Evolutionary conservation across 2,888 invertebrate species (phyloP).

Genomic region (Hydroisotoma schaefferi): DNA sequence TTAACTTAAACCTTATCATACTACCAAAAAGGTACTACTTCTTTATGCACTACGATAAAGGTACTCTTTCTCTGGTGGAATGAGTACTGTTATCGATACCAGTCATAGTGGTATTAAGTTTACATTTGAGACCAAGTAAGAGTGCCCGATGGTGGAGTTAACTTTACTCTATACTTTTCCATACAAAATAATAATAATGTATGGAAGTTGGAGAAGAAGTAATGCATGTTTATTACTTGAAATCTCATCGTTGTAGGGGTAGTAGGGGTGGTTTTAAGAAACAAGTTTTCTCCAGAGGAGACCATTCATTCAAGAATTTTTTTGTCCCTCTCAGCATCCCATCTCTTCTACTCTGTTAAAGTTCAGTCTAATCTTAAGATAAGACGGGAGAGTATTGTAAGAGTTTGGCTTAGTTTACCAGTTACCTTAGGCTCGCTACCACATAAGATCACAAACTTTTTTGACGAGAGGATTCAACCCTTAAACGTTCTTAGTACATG

Average conservation of each 20-base stretch:
- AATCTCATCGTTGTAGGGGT: not conserved
- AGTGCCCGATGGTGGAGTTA: not conserved
- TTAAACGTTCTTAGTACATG: too few relatives aligned
- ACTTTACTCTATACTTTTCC: not conserved
- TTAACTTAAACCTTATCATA: too few relatives aligned
- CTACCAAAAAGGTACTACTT: too few relatives aligned
- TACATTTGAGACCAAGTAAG: too few relatives aligned
- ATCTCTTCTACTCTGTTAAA: too few relatives aligned
- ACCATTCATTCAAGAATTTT: conserved; percentile 43
- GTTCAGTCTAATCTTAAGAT: conserved; percentile 8
- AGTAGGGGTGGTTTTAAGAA: conserved; percentile 17
- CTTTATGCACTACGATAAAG: too few relatives aligned
- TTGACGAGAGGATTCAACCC: too few relatives aligned
- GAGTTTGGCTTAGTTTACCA: conserved; percentile 1
- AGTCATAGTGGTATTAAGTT: too few relatives aligned
- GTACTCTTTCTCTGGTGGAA: too few relatives aligned
- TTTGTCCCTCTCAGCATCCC: conserved; percentile 16
- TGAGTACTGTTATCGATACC: too few relatives aligned
- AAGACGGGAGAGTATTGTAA: conserved; percentile 9
- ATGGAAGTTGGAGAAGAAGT: not conserved
- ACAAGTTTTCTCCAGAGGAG: conserved; percentile 44
- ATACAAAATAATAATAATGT: not conserved
- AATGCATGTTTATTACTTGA: not conserved
- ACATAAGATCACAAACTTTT: too few relatives aligned
- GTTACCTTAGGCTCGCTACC: not conserved